Conservation (phyloP, 2,113 vertebrate species). For the Merops nubicus region DNA sequence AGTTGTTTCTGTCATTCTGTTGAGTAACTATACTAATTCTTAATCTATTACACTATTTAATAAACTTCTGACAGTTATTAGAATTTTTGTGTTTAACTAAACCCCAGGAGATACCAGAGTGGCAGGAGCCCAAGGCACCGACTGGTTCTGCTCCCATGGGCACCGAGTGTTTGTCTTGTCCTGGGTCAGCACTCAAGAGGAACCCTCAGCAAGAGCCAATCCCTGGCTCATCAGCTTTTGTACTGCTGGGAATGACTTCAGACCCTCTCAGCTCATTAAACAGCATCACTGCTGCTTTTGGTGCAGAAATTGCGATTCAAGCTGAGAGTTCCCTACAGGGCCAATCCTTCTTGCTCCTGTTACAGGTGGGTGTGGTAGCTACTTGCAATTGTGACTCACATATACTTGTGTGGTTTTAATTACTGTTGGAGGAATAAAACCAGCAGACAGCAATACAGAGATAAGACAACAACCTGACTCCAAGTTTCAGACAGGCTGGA, state of each 20-base stretch:
- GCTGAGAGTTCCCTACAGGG: neutral
- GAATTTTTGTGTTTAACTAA: neutral
- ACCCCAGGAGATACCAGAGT: neutral
- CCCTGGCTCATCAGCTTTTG: neutral
- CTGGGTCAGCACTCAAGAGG: neutral
- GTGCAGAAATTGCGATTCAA: neutral
- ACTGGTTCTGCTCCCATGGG: neutral
- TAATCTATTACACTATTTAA: neutral
- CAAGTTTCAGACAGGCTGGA: neutral
- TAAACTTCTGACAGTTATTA: neutral
- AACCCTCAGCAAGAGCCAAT: neutral
- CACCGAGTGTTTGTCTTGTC: neutral
- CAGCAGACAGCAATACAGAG: neutral
- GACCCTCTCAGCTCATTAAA: neutral
- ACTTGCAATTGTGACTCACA: slow-evolving; percentile 8
- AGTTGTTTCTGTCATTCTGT: neutral
- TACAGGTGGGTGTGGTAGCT: neutral
- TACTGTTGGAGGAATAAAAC: slow-evolving; percentile 22
- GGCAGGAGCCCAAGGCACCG: neutral
- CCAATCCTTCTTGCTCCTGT: neutral
- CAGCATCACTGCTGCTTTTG: neutral
- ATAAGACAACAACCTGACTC: slow-evolving; percentile 35
- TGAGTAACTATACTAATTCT: neutral
- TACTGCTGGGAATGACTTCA: neutral
- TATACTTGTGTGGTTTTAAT: neutral